Percentiles rank a stretch among this genome's conserved stretches.
These are phyloP conservation scores for Aphelenchoides besseyi DNA, from an alignment of 1,140 invertebrate genomes.

Conservation along the genomic window DNA sequence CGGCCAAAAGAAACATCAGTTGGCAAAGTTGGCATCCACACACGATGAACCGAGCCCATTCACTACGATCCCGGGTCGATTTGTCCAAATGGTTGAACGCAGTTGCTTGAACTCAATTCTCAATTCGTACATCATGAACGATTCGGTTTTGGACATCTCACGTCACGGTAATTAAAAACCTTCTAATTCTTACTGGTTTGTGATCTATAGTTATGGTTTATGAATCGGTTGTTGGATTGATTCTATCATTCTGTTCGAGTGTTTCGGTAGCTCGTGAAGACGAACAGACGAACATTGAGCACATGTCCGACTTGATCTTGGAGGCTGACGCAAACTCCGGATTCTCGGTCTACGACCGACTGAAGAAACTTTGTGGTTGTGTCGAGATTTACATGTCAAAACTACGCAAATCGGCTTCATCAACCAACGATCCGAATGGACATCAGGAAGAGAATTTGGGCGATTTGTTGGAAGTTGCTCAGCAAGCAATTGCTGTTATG, in stretches of 20 bases:
- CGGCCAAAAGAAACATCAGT: not conserved
- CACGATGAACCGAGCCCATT: slow-evolving; percentile 9
- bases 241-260: slow-evolving; percentile 68
- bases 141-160: slow-evolving; percentile 90
- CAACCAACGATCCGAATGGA: not conserved
- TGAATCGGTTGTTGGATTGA: slow-evolving; percentile 75
- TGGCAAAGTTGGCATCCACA: not conserved
- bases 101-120: slow-evolving; percentile 82
- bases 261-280: not conserved
- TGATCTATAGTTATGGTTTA: slow-evolving; percentile 80
- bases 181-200: too few relatives aligned
- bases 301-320: slow-evolving; percentile 40
- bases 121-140: slow-evolving; percentile 85
- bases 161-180: slow-evolving; percentile 70
- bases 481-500: not conserved
- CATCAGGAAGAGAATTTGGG: not conserved
- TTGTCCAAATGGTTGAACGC: slow-evolving; percentile 74
- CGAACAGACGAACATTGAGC: not conserved
- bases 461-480: not conserved
- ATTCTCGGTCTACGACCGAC: slow-evolving; percentile 45
- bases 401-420: not conserved
- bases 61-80: slow-evolving; percentile 63
- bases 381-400: slow-evolving; percentile 78
- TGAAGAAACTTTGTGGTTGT: slow-evolving; percentile 81
- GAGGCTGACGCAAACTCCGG: slow-evolving; percentile 20